Base-by-base conservation (phyloP, 2,797 vertebrate species). In the Siniperca scherzeri region DNA sequence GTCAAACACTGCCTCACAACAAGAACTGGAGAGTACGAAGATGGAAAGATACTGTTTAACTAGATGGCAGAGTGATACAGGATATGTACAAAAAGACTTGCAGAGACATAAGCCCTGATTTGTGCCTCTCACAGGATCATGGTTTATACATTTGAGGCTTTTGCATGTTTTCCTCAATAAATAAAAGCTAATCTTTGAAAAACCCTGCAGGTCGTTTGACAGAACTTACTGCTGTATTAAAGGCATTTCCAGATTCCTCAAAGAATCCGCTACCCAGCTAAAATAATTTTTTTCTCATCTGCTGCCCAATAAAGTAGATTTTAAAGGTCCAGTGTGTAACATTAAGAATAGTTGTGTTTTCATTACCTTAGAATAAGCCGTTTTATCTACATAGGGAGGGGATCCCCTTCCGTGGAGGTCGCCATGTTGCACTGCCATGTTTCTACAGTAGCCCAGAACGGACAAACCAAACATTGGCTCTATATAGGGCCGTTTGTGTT, bases 71-170 rank as follows among this genome's bases (percentile, higher is more conserved):
- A 22, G 33, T 44, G 14, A 70, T 22, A 5, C 25, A 22, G 36
- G n/a, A 72, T 7, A 27, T 60, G 27, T 71, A 40, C n/a, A 59
- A 72, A 59, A 56, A 61, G 70, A 70, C 75, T 56, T 77, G 25
- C 36, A 72, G 48, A 40, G 42, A 73, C 40, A 53, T 50, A 42
- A 42, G 14, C 13, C 19, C 14, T 22, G 6, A 56, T 52, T 44
- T 42, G 46, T 62, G 36, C 25, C 33, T 56, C 61, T 77, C 33
- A 59, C 52, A 55, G 61, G 57, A 62, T 38, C 27, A 17, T 25
- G 56, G 12, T 74, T 82, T 74, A 61, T 57, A 64, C 30, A 60
- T 70, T 44, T 77, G 4, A 60, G 56, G n/a, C 38, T 46, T 86
- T 66, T 77, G 75, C 55, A 36, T 80, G 65, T 27, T 57, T 67